A percentile compares a stretch with the other conserved stretches of the same genome.
These are phyloP conservation scores for Molossus alvarezi DNA, from an alignment of 2,797 vertebrate genomes.

Conservation along the genomic window DNA sequence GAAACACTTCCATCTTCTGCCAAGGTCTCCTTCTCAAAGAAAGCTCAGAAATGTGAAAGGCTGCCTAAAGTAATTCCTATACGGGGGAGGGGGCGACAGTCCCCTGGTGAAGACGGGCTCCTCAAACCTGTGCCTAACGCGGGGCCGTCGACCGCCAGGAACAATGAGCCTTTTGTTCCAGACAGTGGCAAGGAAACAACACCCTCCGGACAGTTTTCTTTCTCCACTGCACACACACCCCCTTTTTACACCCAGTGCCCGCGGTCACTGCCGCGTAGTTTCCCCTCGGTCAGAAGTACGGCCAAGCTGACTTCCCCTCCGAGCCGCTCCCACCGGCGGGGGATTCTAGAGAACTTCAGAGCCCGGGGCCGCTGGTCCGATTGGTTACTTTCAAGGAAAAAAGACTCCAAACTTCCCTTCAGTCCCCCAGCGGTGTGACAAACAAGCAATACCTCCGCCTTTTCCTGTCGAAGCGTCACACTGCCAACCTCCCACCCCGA, in stretches of 20 bases:
- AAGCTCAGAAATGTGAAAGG: neutral
- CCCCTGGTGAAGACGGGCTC: neutral
- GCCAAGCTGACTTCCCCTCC: neutral
- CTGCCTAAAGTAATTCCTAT: neutral
- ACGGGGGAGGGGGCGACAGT: neutral
- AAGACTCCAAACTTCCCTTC: constrained; percentile 61
- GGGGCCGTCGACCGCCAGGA: neutral
- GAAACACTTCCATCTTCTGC: neutral
- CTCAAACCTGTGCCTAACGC: constrained; percentile 6
- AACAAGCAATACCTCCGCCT: neutral
- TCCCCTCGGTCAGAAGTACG: neutral
- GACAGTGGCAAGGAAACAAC: neutral
- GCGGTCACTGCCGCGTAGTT: neutral
- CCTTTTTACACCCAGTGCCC: neutral
- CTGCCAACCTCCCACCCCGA: neutral
- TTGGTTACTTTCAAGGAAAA: neutral
- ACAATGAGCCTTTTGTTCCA: neutral
- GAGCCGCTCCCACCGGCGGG: neutral
- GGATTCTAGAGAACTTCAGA: neutral
- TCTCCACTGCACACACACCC: neutral
- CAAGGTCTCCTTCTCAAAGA: neutral
- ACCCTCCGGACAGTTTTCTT: neutral
- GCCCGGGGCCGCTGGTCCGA: neutral
- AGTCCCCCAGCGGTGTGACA: neutral
- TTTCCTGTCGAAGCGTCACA: neutral